Conservation (phyloP, 2,113 vertebrate genomes). For the Zapus hudsonius region DNA sequence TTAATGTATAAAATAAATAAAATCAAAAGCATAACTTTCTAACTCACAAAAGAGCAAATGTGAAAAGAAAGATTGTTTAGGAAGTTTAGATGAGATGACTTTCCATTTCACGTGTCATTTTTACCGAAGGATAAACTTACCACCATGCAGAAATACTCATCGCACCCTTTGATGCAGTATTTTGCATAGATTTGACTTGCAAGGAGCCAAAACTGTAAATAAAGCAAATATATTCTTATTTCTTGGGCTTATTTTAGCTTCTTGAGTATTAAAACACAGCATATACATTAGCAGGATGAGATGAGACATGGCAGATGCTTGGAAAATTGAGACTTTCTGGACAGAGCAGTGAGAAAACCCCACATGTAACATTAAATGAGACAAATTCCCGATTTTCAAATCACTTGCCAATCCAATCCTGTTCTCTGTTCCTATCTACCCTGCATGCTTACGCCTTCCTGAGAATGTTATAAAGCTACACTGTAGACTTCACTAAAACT, state of each 20-base stretch:
- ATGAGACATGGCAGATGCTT: constrained; percentile 43
- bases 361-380: not conserved
- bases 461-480: not conserved
- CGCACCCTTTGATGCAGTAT: constrained; percentile 15
- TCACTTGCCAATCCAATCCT: constrained; percentile 10
- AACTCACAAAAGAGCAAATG: not conserved
- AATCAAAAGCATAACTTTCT: not conserved
- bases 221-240: constrained; percentile 50
- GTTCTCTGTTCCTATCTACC: not conserved
- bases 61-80: not conserved
- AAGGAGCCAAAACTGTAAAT: constrained; percentile 56
- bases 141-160: constrained; percentile 3
- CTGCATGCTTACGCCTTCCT: not conserved
- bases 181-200: constrained; percentile 52
- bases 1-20: constrained; percentile 28
- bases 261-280: constrained; percentile 43
- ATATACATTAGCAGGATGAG: constrained; percentile 58
- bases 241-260: constrained; percentile 53
- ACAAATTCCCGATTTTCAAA: constrained; percentile 23
- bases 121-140: constrained; percentile 44
- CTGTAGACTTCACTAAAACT: constrained; percentile 10
- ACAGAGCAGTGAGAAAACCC: constrained; percentile 12
- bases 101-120: not conserved
- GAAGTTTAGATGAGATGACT: not conserved
- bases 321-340: constrained; percentile 52